Evolutionary conservation across 2,888 invertebrate genomes (phyloP), one percentile per base, ranked within the genome.

Genomic region (Sicus ferrugineus): DNA sequence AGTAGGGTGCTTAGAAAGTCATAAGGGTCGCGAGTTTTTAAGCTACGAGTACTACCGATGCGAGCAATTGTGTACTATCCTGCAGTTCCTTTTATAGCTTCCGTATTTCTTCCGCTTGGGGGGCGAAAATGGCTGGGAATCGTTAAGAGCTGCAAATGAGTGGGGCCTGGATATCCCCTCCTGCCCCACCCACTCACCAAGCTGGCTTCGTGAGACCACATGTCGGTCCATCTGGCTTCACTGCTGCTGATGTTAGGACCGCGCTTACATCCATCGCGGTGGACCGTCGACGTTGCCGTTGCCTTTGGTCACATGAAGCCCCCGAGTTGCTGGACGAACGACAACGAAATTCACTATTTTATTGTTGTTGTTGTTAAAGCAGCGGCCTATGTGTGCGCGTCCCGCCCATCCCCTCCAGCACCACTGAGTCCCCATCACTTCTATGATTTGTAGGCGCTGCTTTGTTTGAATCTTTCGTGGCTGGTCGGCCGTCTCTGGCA

Each of bases 371-470:
- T 54, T 54, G 52, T 14, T 54, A 3, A n/a, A 30, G 3, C n/a
- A 5, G 30, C 30, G 7, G 56, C 28, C 26, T 30, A n/a, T 30
- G 56, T 30, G 56, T n/a, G 16, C 42, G 42, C 42, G 0, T 14
- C 0, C 38, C 42, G 7, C 42, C 16, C 42, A 42, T 42, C 14
- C 42, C 52, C 19, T 23, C 56, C 19, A 56, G 4, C 26, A 3
- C n/a, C n/a, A n/a, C n/a, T n/a, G n/a, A n/a, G n/a, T n/a, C n/a
- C n/a, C n/a, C n/a, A n/a, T n/a, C n/a, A n/a, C 11, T 16, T 30
- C 23, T 48, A 59, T 59, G 58, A 58, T 67, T 67, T 67, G 65
- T 65, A 65, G 65, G 54, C 54, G 65, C 65, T 65, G 65, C 65
- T 54, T 65, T 65, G 65, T 54, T 65, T 38, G 54, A 54, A 23